These are phyloP conservation scores for Parasteatoda lunata DNA, from an alignment of 2,888 invertebrate species.

Conservation along the genomic window DNA sequence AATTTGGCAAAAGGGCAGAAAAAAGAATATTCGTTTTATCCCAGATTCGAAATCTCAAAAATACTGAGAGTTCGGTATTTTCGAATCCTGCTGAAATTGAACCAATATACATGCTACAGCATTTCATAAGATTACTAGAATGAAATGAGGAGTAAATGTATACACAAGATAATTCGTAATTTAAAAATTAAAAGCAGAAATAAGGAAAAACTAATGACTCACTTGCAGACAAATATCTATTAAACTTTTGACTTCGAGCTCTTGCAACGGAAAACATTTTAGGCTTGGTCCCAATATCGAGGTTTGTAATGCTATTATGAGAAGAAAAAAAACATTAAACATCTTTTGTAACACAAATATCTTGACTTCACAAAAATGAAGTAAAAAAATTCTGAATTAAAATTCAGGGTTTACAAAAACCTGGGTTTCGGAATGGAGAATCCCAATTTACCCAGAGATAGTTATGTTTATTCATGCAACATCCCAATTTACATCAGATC, in stretches of 20 bases:
- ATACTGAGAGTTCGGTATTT: no score
- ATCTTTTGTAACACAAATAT: no score
- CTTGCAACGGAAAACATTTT: conserved; percentile 34
- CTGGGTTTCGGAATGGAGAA: background rate
- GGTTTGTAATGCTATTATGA: conserved; percentile 12
- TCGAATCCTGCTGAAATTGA: no score
- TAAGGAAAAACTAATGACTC: conserved; percentile 5
- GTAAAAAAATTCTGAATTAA: background rate
- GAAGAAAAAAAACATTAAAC: background rate
- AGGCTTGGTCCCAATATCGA: conserved; percentile 21
- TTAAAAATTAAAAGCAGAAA: background rate
- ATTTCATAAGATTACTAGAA: no score
- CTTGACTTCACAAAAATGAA: background rate
- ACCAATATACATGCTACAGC: no score
- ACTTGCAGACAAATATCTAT: conserved; percentile 56
- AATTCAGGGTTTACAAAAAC: background rate
- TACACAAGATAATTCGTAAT: background rate
- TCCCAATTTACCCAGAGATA: background rate
- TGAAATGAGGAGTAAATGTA: background rate
- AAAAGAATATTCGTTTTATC: no score
- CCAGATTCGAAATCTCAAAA: no score
- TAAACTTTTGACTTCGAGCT: conserved; percentile 34
- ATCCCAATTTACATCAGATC: no score
- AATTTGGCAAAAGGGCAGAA: no score
- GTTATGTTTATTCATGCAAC: no score